A percentile compares a stretch with the other conserved stretches of the same genome.
These are phyloP conservation scores for Pampus argenteus DNA, from an alignment of 2,797 vertebrate species.

Conservation along the genomic window DNA sequence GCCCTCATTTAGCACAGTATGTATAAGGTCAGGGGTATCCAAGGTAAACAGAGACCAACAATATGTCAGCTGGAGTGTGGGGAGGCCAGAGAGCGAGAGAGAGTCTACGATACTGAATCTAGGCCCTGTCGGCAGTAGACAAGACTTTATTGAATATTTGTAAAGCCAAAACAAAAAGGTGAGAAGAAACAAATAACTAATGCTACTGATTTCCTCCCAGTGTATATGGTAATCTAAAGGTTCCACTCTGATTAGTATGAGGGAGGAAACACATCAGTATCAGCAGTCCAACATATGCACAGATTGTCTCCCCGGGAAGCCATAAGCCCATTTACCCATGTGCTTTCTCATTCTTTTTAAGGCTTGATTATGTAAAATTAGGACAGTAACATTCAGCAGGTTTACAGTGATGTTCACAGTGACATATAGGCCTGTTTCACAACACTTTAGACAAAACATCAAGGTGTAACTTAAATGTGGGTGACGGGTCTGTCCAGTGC, in stretches of 20 bases:
- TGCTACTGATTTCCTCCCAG: no score
- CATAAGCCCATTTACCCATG: no score
- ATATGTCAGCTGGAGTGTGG: conserved; percentile 15
- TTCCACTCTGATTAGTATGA: not conserved
- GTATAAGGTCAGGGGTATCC: conserved; percentile 14
- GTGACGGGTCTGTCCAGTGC: not conserved
- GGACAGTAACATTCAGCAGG: not conserved
- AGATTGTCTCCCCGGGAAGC: not conserved
- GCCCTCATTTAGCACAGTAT: conserved; percentile 1
- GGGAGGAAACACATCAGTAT: not conserved
- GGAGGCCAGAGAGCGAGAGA: not conserved
- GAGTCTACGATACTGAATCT: not conserved
- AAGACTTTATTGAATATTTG: not conserved
- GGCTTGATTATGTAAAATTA: not conserved
- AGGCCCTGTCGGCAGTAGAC: not conserved
- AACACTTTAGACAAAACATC: not conserved
- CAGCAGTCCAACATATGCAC: not conserved
- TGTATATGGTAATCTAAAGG: not conserved
- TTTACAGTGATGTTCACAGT: not conserved
- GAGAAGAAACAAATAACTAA: not conserved
- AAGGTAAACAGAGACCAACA: conserved; percentile 35
- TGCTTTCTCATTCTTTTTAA: not conserved
- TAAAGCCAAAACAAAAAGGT: not conserved
- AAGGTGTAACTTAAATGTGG: not conserved
- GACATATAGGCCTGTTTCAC: not conserved